A percentile compares a stretch with the other conserved stretches of the same genome.
phyloP scores from a whole-genome alignment of 2,888 invertebrate genomes.

The Lydus trimaculatus region DNA sequence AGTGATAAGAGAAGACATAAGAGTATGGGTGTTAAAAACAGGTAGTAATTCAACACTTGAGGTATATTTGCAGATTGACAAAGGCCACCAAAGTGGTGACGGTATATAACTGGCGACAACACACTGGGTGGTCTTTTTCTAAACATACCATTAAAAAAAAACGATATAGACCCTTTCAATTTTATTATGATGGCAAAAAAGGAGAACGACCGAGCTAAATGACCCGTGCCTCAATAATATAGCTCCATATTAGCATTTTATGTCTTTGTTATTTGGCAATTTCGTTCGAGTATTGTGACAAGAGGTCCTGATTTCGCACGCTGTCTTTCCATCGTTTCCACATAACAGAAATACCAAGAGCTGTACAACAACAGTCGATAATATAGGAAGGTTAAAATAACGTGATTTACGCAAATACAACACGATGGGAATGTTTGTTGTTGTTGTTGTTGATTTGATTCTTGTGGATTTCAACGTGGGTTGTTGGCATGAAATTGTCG shows the following conservation, averaged over 20 bases:
- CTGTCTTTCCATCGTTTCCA: constrained; percentile 1
- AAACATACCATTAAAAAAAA: constrained; percentile 16
- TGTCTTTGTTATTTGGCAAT: background rate
- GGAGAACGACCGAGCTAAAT: background rate
- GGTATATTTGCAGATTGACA: constrained; percentile 35
- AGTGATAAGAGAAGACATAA: background rate
- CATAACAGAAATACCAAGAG: background rate
- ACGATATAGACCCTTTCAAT: constrained; percentile 24
- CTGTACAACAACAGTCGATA: background rate
- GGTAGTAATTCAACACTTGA: constrained; percentile 32
- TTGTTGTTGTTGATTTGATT: background rate
- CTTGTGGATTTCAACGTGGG: background rate
- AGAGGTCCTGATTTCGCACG: constrained; percentile 9
- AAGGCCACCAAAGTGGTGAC: constrained; percentile 35
- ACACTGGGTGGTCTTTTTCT: constrained; percentile 35
- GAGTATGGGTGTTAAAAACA: constrained; percentile 10
- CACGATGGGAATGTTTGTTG: background rate
- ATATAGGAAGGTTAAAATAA: background rate
- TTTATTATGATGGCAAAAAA: constrained; percentile 6
- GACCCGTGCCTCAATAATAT: constrained; percentile 21
- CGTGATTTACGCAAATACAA: constrained; percentile 3
- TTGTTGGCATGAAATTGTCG: background rate
- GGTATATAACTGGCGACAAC: constrained; percentile 31
- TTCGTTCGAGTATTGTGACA: background rate
- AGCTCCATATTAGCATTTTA: constrained; percentile 21